phyloP scores from a whole-genome alignment of 2,888 invertebrate species.

The Nineta flava region DNA sequence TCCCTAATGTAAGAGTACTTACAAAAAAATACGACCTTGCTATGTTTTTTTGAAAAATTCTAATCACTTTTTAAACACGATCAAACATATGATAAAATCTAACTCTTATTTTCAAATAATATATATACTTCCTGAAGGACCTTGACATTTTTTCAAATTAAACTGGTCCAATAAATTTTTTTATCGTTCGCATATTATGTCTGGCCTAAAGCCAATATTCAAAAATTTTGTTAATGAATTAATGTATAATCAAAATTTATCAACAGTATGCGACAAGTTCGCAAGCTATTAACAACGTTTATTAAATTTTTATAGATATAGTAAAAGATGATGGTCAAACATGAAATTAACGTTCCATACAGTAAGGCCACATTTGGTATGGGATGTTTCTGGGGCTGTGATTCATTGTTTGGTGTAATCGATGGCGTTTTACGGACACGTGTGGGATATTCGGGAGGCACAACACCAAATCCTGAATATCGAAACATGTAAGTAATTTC shows the following conservation, averaged over 20 bases:
- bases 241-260: too few species aligned
- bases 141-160: background rate
- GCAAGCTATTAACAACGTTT: background rate
- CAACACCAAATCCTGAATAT: constrained; percentile 64
- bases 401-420: constrained; percentile 64
- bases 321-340: constrained; percentile 16
- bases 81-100: too few species aligned
- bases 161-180: background rate
- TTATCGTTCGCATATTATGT: background rate
- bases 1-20: too few species aligned
- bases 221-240: background rate
- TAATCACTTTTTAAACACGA: too few species aligned
- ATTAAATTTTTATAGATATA: background rate
- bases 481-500: constrained; percentile 56
- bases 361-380: constrained; percentile 78
- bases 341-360: constrained; percentile 44
- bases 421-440: constrained; percentile 71
- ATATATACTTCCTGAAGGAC: background rate
- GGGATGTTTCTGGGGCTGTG: constrained; percentile 91
- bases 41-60: too few species aligned
- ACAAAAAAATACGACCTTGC: too few species aligned
- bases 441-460: constrained; percentile 88
- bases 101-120: too few species aligned
- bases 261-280: too few species aligned
- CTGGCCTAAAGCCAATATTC: background rate